Evolutionary conservation across 2,113 vertebrate species (phyloP).

Genomic region (Saccopteryx bilineata): DNA sequence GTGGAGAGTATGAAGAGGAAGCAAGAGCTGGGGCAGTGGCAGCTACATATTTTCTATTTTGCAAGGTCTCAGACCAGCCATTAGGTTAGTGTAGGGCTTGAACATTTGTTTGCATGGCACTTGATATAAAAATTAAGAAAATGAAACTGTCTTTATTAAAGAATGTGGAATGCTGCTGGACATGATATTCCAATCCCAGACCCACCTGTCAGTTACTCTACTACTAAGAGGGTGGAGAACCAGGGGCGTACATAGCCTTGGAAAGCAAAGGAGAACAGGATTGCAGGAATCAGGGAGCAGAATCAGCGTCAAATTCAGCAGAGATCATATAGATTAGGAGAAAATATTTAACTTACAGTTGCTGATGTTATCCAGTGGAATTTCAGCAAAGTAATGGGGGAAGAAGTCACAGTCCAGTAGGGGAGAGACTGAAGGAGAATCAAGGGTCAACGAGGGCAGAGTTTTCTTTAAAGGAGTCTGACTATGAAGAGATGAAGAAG

Average conservation of each 20-base stretch:
- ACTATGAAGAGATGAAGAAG: constrained; percentile 7
- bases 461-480: background rate
- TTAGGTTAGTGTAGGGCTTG: background rate
- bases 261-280: background rate
- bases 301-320: background rate
- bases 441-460: background rate
- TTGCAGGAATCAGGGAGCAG: background rate
- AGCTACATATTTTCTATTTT: background rate
- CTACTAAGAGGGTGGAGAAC: background rate
- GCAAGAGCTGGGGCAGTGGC: background rate
- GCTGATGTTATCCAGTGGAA: background rate
- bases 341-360: background rate
- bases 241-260: too few species aligned
- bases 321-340: background rate
- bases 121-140: background rate
- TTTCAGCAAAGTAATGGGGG: background rate
- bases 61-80: background rate
- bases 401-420: background rate
- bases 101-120: background rate
- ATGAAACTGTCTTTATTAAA: background rate
- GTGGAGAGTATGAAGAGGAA: background rate
- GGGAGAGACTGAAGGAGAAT: background rate
- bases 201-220: background rate
- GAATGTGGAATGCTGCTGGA: background rate
- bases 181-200: background rate